Conservation (phyloP, 2,113 vertebrate species). For the Pluvialis apricaria region DNA sequence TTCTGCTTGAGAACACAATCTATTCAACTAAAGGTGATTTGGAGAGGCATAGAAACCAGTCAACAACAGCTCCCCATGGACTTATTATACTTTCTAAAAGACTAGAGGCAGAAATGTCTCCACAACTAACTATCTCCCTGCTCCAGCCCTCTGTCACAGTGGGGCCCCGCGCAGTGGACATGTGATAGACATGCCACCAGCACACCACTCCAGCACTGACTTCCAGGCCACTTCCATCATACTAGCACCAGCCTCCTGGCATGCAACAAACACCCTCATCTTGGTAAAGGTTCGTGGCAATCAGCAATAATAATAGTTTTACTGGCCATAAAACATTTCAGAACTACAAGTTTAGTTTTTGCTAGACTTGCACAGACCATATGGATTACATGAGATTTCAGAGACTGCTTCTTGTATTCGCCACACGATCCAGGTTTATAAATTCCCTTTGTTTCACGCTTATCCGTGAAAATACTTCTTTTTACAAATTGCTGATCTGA, state of each 20-base stretch:
- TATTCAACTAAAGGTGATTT: neutral
- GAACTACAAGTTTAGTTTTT: accelerated
- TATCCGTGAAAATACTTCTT: neutral
- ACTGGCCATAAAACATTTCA: neutral
- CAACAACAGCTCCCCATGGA: neutral
- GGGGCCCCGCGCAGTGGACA: accelerated
- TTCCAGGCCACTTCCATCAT: neutral
- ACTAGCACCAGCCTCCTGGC: neutral
- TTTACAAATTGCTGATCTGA: neutral
- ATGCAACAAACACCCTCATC: neutral
- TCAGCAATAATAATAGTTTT: neutral
- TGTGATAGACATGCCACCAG: neutral
- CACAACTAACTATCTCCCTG: neutral
- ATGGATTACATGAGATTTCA: neutral
- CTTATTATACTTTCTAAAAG: neutral
- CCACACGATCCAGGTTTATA: neutral
- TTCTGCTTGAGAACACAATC: neutral
- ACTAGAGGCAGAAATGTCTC: neutral
- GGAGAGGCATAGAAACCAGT: neutral
- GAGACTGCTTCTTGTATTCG: neutral
- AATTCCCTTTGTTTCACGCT: neutral
- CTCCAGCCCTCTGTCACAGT: accelerated
- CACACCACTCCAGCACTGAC: neutral
- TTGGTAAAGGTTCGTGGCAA: neutral
- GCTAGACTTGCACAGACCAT: neutral